Evolutionary conservation across 2,113 vertebrate genomes (phyloP), one percentile per base, ranked within the genome.

Genomic region (Heloderma charlesbogerti): DNA sequence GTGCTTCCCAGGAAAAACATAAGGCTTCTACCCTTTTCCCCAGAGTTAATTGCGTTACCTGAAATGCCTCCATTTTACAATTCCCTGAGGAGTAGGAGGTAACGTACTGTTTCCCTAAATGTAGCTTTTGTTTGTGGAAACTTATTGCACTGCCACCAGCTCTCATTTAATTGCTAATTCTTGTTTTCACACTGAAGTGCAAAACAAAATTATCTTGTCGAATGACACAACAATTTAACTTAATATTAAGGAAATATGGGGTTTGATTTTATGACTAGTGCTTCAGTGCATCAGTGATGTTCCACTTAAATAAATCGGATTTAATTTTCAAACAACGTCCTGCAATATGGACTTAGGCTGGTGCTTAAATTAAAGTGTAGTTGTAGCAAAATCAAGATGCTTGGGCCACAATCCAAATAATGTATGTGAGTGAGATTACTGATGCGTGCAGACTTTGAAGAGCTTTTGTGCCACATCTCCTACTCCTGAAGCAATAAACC

Each of bases 321-420:
- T n/a, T 34, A 86, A 43, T 40, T 91, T 95, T 79, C 54, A 75
- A 92, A 91, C 29, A 84, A n/a, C n/a, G 54, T 45, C 37, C 1
- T 60, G 18, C 22, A 6, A 15, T 77, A 51, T 37, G 0, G 22
- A 5, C 74, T 31, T 87, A 67, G 3, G 0, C 43, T 0, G 0
- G 22, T 66, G 60, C 3, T 74, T 83, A n/a, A 63, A 77, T 77
- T 67, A 77, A 78, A 51, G 60, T 18, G 20, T 67, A 18, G 72
- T 66, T 34, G 1, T 57, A 75, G 1, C 84, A 57, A 63, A 72
- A 74, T 29, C 87, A 77, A 88, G 31, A 79, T 66, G 34, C 15
- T 43, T 45, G 29, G 37, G 54, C 37, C 29, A 79, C 31, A 45
- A 18, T 88, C 22, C 37, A 40, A 34, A 7, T 34, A 66, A 45